Evolutionary conservation across 1,140 invertebrate species (phyloP).

Genomic region (Choristoneura fumiferana): DNA sequence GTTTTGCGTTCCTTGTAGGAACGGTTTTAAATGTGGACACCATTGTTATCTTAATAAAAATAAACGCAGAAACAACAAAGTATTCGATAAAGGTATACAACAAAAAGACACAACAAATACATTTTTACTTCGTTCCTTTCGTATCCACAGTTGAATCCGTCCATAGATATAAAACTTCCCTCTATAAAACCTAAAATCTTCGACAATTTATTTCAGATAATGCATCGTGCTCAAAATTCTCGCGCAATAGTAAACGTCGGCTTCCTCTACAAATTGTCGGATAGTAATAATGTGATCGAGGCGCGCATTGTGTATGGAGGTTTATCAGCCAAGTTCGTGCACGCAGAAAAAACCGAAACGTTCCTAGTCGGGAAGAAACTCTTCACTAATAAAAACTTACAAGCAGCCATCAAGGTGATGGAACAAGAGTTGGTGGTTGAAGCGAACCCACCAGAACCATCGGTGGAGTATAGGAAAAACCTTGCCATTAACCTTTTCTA

Average conservation of each 20-base stretch:
- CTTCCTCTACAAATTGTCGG: constrained; percentile 29
- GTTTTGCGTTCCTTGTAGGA: no score
- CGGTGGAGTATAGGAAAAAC: constrained; percentile 78
- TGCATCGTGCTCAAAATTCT: constrained; percentile 38
- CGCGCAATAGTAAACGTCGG: constrained; percentile 38
- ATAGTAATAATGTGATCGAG: constrained; percentile 23
- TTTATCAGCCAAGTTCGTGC: constrained; percentile 82
- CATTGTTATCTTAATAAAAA: no score
- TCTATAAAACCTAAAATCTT: no score
- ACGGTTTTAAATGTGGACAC: no score
- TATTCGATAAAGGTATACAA: no score
- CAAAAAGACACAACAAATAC: no score
- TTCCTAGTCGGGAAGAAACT: constrained; percentile 68
- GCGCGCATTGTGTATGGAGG: constrained; percentile 80
- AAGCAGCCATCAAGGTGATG: constrained; percentile 76
- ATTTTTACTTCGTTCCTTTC: no score
- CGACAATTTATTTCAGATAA: constrained; percentile 33
- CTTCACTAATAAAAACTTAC: constrained; percentile 56
- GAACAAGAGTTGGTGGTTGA: constrained; percentile 79
- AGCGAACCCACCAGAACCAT: constrained; percentile 74
- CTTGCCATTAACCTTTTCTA: constrained; percentile 81
- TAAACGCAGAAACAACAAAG: no score
- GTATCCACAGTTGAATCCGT: no score
- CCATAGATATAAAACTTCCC: no score
- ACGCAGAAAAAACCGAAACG: constrained; percentile 80